A percentile compares a stretch with the other conserved stretches of the same genome.
Conservation (phyloP, 1,140 invertebrate genomes). For the Palaemon carinicauda region DNA sequence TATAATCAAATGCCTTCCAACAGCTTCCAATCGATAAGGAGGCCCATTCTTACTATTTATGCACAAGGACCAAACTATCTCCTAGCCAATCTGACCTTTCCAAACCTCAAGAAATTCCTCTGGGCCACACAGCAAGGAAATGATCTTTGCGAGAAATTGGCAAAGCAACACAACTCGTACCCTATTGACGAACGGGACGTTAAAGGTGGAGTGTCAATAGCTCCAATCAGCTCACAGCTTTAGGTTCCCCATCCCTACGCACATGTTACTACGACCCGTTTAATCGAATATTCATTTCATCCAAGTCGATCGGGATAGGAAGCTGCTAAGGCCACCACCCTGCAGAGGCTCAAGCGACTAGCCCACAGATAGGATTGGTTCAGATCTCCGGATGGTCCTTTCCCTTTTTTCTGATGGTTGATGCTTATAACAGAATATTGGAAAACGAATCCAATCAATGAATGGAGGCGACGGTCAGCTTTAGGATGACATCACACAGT, state of each 20-base stretch:
- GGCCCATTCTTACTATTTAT: no score
- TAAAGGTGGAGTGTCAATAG: constrained; percentile 49
- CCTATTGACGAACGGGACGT: constrained; percentile 4
- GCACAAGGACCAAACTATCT: no score
- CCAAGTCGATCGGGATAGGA: not conserved
- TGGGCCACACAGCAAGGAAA: not conserved
- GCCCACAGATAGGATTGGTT: no score
- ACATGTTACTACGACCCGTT: constrained; percentile 28
- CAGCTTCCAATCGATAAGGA: no score
- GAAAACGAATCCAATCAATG: constrained; percentile 53
- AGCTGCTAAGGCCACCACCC: not conserved
- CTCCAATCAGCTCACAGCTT: constrained; percentile 47
- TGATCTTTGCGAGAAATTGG: not conserved
- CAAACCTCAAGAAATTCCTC: not conserved
- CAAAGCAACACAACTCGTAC: constrained; percentile 21
- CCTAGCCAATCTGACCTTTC: not conserved
- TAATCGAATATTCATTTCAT: not conserved
- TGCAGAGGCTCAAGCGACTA: not conserved
- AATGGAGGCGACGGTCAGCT: constrained; percentile 50
- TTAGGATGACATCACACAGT: constrained; percentile 47
- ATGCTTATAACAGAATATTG: not conserved
- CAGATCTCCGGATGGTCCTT: no score
- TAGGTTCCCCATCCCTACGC: constrained; percentile 40
- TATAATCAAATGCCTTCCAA: no score
- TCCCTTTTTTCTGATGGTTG: no score